A percentile compares a stretch with the other conserved stretches of the same genome.
phyloP scores from a whole-genome alignment of 2,888 invertebrate species.

The Drosophila siamana region DNA sequence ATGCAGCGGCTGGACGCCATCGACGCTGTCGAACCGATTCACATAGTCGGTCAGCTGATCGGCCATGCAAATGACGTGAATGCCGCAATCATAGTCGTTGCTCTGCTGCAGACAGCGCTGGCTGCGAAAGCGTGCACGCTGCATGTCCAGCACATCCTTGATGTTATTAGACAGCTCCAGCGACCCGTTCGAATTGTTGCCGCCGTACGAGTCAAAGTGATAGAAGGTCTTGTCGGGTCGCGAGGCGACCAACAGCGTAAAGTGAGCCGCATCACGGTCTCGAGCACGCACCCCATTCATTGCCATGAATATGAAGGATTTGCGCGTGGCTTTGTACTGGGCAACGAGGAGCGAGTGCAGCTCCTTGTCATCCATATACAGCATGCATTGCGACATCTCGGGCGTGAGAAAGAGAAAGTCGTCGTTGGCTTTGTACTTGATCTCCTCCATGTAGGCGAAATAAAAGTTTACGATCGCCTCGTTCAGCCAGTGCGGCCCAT shows the following conservation, averaged over 20 bases:
- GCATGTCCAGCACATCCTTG: slow-evolving; percentile 83
- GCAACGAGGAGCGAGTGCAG: slow-evolving; percentile 89
- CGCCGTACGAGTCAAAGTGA: slow-evolving; percentile 92
- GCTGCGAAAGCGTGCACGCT: slow-evolving; percentile 85
- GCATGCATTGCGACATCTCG: slow-evolving; percentile 92
- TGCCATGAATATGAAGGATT: slow-evolving; percentile 93
- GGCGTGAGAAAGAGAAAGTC: slow-evolving; percentile 92
- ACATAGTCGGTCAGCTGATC: slow-evolving; percentile 86
- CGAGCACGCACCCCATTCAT: slow-evolving; percentile 92
- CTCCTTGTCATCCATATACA: slow-evolving; percentile 90
- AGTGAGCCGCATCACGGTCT: slow-evolving; percentile 93
- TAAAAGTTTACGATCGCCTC: slow-evolving; percentile 94
- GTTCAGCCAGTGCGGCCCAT: slow-evolving; percentile 94
- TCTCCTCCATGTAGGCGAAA: slow-evolving; percentile 93
- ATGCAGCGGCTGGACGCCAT: slow-evolving; percentile 81
- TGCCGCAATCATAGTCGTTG: slow-evolving; percentile 96
- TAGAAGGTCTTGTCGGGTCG: slow-evolving; percentile 90
- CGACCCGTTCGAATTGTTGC: slow-evolving; percentile 89
- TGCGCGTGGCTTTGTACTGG: slow-evolving; percentile 88
- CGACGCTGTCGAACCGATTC: slow-evolving; percentile 79
- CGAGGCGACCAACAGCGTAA: slow-evolving; percentile 94
- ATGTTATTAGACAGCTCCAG: slow-evolving; percentile 88
- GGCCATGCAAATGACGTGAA: slow-evolving; percentile 93
- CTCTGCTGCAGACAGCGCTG: slow-evolving; percentile 90
- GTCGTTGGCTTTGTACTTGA: slow-evolving; percentile 87